Percentiles rank a stretch among this genome's conserved stretches.
Conservation (phyloP, 1,140 invertebrate species). For the Tetramorium simillimum region DNA sequence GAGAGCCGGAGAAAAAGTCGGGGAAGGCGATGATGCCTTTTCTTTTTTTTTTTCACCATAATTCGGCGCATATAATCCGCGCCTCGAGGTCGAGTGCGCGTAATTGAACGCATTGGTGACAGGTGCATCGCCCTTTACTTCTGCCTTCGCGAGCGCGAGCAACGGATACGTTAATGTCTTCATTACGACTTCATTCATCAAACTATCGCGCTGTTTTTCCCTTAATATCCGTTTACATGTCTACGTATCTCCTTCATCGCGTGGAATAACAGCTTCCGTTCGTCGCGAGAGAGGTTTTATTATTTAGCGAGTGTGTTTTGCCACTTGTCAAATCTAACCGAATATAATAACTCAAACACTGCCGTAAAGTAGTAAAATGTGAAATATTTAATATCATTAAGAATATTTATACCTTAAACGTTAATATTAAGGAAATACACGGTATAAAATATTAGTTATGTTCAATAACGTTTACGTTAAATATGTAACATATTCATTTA, state of each 20-base stretch:
- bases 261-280: not conserved
- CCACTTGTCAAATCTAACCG: not conserved
- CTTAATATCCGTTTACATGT: slow-evolving; percentile 27
- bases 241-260: not conserved
- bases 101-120: slow-evolving; percentile 46
- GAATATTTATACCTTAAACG: not conserved
- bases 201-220: slow-evolving; percentile 36
- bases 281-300: not conserved
- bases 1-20: slow-evolving; percentile 43
- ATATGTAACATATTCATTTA: not conserved
- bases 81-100: slow-evolving; percentile 15
- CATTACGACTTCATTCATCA: slow-evolving; percentile 55
- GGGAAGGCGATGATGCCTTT: slow-evolving; percentile 5
- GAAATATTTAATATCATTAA: not conserved
- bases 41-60: not conserved
- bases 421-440: not conserved
- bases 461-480: not conserved
- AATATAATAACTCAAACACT: not conserved
- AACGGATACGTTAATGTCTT: slow-evolving; percentile 70
- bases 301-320: not conserved
- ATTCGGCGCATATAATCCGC: slow-evolving; percentile 55
- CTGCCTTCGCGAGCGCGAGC: slow-evolving; percentile 36
- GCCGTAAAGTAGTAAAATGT: not conserved
- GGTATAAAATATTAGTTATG: not conserved
- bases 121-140: slow-evolving; percentile 50